phyloP scores from a whole-genome alignment of 2,797 vertebrate genomes.

The Semaprochilodus insignis region DNA sequence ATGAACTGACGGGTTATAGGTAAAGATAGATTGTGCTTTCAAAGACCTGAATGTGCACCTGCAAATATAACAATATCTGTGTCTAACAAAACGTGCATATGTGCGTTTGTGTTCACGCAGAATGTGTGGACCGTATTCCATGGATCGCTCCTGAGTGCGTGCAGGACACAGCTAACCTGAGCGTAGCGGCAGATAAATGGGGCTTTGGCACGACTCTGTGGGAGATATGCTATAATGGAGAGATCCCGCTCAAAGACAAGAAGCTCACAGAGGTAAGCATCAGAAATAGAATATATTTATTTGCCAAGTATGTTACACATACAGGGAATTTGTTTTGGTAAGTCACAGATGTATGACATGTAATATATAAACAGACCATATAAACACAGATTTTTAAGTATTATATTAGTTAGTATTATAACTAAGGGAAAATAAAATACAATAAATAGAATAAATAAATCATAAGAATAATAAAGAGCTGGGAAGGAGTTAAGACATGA shows the following conservation, averaged over 20 bases:
- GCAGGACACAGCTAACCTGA: slow-evolving; percentile 83
- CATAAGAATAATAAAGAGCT: no score
- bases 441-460: no score
- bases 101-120: slow-evolving; percentile 68
- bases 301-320: no score
- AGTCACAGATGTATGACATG: no score
- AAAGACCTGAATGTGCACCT: neutral
- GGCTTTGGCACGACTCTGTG: slow-evolving; percentile 97
- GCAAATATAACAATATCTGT: neutral
- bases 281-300: no score
- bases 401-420: no score
- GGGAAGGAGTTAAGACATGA: no score
- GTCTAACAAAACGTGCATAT: neutral
- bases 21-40: neutral
- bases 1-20: no score
- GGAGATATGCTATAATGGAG: slow-evolving; percentile 98
- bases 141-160: slow-evolving; percentile 98
- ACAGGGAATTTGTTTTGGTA: no score
- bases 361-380: no score
- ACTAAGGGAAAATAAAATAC: no score
- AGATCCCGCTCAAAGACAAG: slow-evolving; percentile 94
- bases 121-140: slow-evolving; percentile 92
- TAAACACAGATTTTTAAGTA: no score
- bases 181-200: slow-evolving; percentile 95
- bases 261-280: slow-evolving; percentile 89